Evolutionary conservation across 1,140 invertebrate species (phyloP).

Genomic region (Leptinotarsa defecta): DNA sequence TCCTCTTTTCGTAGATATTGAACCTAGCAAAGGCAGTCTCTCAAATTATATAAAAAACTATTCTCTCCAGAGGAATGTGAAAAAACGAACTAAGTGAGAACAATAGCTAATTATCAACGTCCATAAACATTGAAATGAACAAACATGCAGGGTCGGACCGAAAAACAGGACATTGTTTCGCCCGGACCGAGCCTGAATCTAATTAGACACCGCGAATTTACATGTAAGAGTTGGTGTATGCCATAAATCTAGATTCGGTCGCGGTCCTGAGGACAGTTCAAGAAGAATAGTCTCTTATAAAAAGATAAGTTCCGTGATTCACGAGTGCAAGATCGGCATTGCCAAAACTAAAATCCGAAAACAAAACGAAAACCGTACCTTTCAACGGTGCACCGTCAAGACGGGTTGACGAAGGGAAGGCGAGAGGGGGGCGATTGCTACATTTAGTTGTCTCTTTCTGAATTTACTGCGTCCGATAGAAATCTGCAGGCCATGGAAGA

Average conservation of each 20-base stretch:
- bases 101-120: conserved; percentile 6
- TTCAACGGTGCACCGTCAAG: conserved; percentile 22
- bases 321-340: conserved; percentile 39
- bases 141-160: neutral
- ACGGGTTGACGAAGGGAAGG: conserved; percentile 19
- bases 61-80: no score
- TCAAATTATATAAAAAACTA: no score
- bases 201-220: conserved; percentile 35
- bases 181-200: conserved; percentile 1
- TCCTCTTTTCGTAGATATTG: no score
- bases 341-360: conserved; percentile 33
- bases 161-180: conserved; percentile 6
- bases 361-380: conserved; percentile 21
- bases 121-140: neutral
- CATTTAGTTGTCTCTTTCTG: conserved; percentile 43
- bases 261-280: conserved; percentile 35
- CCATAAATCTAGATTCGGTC: conserved; percentile 40
- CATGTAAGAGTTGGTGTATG: conserved; percentile 42
- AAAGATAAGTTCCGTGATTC: conserved; percentile 44
- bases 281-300: conserved; percentile 43
- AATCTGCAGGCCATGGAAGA: conserved; percentile 41
- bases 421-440: conserved; percentile 32
- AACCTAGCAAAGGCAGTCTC: no score
- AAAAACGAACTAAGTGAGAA: neutral
- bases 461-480: conserved; percentile 46